A percentile compares a stretch with the other conserved stretches of the same genome.
Evolutionary conservation across 2,888 invertebrate species (phyloP).

Genomic region (Melinaea menophilus): DNA sequence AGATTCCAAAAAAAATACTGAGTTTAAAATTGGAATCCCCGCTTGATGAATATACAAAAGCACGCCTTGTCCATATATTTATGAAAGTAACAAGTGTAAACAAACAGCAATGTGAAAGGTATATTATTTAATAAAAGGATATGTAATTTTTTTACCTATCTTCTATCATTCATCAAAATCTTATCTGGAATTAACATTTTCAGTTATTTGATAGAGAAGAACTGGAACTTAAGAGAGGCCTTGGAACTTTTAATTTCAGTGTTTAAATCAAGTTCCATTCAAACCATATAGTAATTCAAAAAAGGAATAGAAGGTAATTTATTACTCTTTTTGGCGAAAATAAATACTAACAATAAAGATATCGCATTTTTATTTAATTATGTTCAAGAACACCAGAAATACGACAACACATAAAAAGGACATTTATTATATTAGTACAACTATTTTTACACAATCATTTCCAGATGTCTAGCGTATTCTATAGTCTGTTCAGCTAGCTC

Average conservation of each 20-base stretch:
- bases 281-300: constrained; percentile 34
- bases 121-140: constrained; percentile 9
- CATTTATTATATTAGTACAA: constrained; percentile 14
- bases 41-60: constrained; percentile 54
- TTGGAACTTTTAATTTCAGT: constrained; percentile 55
- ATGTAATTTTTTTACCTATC: neutral
- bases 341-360: neutral
- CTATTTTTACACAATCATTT: constrained; percentile 95
- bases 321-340: neutral
- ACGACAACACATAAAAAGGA: neutral
- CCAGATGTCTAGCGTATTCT: constrained; percentile 97
- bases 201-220: constrained; percentile 81
- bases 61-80: constrained; percentile 50
- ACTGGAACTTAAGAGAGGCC: constrained; percentile 78
- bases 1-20: constrained; percentile 48
- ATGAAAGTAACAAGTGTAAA: constrained; percentile 55
- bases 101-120: constrained; percentile 50
- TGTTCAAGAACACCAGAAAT: neutral
- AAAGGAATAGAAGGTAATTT: constrained; percentile 3
- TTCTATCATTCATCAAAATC: neutral
- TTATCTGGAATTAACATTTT: constrained; percentile 36
- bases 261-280: constrained; percentile 48
- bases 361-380: neutral
- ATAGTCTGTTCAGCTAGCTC: constrained; percentile 96
- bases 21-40: constrained; percentile 51